Base-by-base conservation (phyloP, 2,888 invertebrate genomes). In the Doris montereyensis region DNA sequence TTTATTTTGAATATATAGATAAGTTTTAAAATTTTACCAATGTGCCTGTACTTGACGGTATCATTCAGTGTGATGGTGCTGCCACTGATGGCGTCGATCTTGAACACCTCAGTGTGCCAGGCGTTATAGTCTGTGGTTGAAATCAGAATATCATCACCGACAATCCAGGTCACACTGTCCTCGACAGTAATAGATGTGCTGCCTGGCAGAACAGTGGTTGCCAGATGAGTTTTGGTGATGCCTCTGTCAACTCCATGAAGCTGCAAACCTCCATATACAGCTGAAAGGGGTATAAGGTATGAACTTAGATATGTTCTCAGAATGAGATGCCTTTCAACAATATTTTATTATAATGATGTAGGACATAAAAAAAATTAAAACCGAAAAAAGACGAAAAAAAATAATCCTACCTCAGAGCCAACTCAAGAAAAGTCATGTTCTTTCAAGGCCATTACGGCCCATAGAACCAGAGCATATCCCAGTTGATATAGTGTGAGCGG, bases 221-320 rank as follows among this genome's bases (percentile, higher is more conserved):
- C 80, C 2, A 89, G 79, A 10, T 80, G 79, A 2, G 88, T 88
- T 88, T 88, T 89, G 0, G 82, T 80, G 0, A 84, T 76, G 17
- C 78, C 82, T 8, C 84, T 83, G 41, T 85, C 83, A 62, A 81
- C 78, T 26, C 89, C 89, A 81, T 88, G 87, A 10, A 89, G 81
- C 79, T 88, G 87, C 30, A 89, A 83, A 52, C 88, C 87, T 71
- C 89, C 89, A 82, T 86, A 88, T 2, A 82, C 82, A 35, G 67
- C 82, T 82, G 52, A 0, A 57, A 26, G 41, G n/a, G n/a, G n/a
- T n/a, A n/a, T n/a, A n/a, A n/a, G n/a, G n/a, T n/a, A n/a, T n/a
- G n/a, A n/a, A n/a, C n/a, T n/a, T n/a, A n/a, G n/a, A n/a, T n/a
- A n/a, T n/a, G n/a, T n/a, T n/a, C n/a, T n/a, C n/a, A n/a, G n/a